Conservation (phyloP, 2,888 invertebrate species). For the Scaptomyza tumidula region DNA sequence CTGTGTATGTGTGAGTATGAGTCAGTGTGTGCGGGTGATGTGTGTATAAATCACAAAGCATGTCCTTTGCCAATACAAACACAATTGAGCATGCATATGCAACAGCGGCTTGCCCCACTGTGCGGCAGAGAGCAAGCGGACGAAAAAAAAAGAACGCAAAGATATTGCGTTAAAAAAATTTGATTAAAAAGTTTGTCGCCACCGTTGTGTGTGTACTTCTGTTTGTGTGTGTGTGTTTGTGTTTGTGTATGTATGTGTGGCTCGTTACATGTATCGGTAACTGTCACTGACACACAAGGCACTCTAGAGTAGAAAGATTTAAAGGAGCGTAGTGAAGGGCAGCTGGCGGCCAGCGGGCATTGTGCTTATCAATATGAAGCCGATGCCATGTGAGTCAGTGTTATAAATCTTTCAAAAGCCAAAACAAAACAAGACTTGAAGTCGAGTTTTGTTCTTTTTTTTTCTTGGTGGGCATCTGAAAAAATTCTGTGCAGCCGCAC, state of each 20-base stretch:
- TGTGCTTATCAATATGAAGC: conserved; percentile 75
- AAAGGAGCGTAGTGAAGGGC: not conserved
- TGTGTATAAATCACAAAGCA: conserved; percentile 79
- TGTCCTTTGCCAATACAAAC: conserved; percentile 80
- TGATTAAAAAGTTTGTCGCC: conserved; percentile 80
- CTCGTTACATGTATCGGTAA: conserved; percentile 51
- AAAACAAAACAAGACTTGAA: conserved; percentile 57
- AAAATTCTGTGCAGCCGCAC: conserved; percentile 32
- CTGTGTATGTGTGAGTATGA: conserved; percentile 41
- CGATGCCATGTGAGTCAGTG: conserved; percentile 53
- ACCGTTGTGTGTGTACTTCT: conserved; percentile 20
- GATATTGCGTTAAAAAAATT: conserved; percentile 75
- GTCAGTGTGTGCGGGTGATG: conserved; percentile 61
- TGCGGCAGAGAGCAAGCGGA: conserved; percentile 20
- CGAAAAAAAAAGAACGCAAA: conserved; percentile 63
- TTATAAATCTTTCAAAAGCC: conserved; percentile 74
- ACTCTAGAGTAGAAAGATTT: not conserved
- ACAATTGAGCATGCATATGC: conserved; percentile 73
- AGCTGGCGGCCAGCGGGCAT: conserved; percentile 43
- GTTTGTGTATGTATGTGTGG: conserved; percentile 21
- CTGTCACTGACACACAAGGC: conserved; percentile 65
- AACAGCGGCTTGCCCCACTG: conserved; percentile 49
- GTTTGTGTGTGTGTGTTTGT: conserved; percentile 9
- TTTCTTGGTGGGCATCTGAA: conserved; percentile 71
- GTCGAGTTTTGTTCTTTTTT: conserved; percentile 51